These are phyloP conservation scores for Cyclargus thomasi DNA, from an alignment of 1,140 invertebrate species.

Conservation along the genomic window DNA sequence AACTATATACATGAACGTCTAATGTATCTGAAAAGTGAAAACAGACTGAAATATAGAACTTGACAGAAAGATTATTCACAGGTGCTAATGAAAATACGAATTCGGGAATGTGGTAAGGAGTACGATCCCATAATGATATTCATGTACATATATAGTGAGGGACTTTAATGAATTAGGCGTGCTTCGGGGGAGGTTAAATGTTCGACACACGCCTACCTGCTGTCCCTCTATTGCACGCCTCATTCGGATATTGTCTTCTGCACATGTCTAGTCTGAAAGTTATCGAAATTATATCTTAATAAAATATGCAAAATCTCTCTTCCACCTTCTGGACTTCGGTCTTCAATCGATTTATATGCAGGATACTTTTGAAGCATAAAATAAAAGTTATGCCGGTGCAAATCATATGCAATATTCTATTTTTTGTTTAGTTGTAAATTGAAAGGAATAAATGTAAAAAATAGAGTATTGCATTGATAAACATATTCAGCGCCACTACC, in stretches of 20 bases:
- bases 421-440: conserved; percentile 17
- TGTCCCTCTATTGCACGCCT: conserved; percentile 97
- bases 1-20: conserved; percentile 47
- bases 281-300: conserved; percentile 57
- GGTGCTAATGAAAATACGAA: conserved; percentile 60
- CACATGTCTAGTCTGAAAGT: conserved; percentile 97
- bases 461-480: conserved; percentile 37
- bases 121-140: conserved; percentile 33
- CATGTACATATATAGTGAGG: conserved; percentile 54
- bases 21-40: conserved; percentile 35
- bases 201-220: conserved; percentile 86
- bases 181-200: conserved; percentile 51
- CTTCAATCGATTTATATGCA: conserved; percentile 20
- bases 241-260: conserved; percentile 94
- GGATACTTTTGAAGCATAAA: conserved; percentile 37
- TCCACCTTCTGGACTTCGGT: conserved; percentile 24
- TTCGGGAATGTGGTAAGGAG: conserved; percentile 32
- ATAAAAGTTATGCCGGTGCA: conserved; percentile 24
- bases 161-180: conserved; percentile 60
- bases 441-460: conserved; percentile 21
- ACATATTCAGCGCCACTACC: conserved; percentile 70
- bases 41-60: conserved; percentile 29
- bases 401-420: conserved; percentile 33
- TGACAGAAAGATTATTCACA: conserved; percentile 63
- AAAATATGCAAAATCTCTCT: conserved; percentile 34